These are phyloP conservation scores for Drosophila obscura DNA, from an alignment of 1,140 invertebrate genomes.

Conservation along the genomic window DNA sequence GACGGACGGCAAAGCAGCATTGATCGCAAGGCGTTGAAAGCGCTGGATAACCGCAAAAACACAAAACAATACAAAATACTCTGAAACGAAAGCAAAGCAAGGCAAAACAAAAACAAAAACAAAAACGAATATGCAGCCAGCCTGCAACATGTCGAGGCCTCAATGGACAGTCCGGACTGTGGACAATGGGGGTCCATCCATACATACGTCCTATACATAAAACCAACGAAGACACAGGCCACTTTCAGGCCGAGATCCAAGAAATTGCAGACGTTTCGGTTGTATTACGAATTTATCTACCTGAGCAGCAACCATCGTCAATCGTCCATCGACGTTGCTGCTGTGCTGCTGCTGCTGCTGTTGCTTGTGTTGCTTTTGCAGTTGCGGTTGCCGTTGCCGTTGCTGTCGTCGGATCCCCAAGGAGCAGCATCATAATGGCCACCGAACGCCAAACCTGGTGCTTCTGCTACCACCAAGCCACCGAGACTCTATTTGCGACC, in stretches of 20 bases:
- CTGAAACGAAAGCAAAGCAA: constrained; percentile 22
- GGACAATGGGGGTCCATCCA: constrained; percentile 22
- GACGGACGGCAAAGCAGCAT: constrained; percentile 4
- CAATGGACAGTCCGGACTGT: constrained; percentile 35
- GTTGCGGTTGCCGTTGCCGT: constrained; percentile 30
- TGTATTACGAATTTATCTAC: constrained; percentile 80
- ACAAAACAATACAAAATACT: constrained; percentile 73
- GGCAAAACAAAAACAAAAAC: constrained; percentile 3
- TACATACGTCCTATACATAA: no score
- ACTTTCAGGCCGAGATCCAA: constrained; percentile 30
- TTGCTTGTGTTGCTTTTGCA: constrained; percentile 37
- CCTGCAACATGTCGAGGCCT: constrained; percentile 61
- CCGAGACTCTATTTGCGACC: constrained; percentile 29
- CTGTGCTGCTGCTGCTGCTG: constrained; percentile 17
- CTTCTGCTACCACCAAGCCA: constrained; percentile 19
- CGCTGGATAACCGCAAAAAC: constrained; percentile 69
- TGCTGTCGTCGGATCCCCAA: constrained; percentile 46
- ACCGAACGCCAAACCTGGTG: constrained; percentile 63
- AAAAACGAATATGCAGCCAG: constrained; percentile 27
- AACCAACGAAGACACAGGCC: constrained; percentile 3
- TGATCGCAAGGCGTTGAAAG: constrained; percentile 72
- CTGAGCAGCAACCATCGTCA: constrained; percentile 79
- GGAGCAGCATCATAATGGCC: constrained; percentile 73
- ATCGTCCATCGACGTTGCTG: constrained; percentile 67
- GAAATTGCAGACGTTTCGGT: constrained; percentile 54